Percentiles rank a stretch among this genome's conserved stretches.
Evolutionary conservation across 2,888 invertebrate species (phyloP).

Genomic region (Acheta domesticus): DNA sequence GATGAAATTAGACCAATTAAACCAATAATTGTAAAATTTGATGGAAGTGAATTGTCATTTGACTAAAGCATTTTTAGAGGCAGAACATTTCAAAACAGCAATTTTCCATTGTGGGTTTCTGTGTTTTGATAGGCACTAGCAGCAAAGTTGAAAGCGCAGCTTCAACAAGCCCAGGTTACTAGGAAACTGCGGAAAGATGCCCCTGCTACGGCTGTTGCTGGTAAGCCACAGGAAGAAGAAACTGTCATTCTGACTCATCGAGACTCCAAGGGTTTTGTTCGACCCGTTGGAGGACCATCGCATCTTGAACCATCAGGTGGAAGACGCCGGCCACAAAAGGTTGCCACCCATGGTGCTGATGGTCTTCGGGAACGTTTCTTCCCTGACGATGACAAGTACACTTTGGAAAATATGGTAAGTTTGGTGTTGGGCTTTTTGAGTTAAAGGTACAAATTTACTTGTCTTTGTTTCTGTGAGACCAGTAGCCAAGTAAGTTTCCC

Average conservation of each 20-base stretch:
- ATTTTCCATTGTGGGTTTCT: constrained; percentile 21
- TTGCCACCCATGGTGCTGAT: constrained; percentile 65
- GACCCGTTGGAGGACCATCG: constrained; percentile 56
- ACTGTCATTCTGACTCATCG: constrained; percentile 66
- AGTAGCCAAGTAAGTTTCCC: background rate
- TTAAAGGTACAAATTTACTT: background rate
- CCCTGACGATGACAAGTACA: constrained; percentile 84
- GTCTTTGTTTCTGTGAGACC: background rate
- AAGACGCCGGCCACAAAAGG: constrained; percentile 52
- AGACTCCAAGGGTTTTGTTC: constrained; percentile 52
- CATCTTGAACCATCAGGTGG: constrained; percentile 44
- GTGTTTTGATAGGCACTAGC: constrained; percentile 55
- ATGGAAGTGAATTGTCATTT: background rate
- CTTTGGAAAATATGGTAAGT: constrained; percentile 75
- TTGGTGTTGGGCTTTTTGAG: background rate
- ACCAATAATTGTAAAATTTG: too few relatives aligned
- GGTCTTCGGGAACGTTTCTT: constrained; percentile 78
- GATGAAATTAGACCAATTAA: too few relatives aligned
- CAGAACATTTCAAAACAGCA: background rate
- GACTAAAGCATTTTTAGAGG: background rate
- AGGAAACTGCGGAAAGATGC: constrained; percentile 39
- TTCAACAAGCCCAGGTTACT: constrained; percentile 65
- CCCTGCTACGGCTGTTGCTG: constrained; percentile 37
- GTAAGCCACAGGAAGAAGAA: constrained; percentile 45
- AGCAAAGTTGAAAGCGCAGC: constrained; percentile 65